These are phyloP conservation scores for Megaceryle alcyon DNA, from an alignment of 2,797 vertebrate species.

Conservation along the genomic window DNA sequence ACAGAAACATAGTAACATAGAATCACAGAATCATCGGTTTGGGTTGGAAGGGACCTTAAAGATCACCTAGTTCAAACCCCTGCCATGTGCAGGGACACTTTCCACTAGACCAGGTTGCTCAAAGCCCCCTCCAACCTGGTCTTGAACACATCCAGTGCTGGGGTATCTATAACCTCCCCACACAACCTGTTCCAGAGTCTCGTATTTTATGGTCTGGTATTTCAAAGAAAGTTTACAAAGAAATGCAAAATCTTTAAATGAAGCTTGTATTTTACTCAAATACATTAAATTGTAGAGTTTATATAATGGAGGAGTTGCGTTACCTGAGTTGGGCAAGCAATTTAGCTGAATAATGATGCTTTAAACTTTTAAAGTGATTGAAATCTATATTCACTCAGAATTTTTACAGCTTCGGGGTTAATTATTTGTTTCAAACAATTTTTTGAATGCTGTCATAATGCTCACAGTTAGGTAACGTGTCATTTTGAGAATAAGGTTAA, in stretches of 20 bases:
- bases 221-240: not conserved
- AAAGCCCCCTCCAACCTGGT: too few species aligned
- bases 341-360: not conserved
- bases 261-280: not conserved
- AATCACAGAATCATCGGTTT: too few species aligned
- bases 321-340: not conserved
- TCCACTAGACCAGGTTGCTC: too few species aligned
- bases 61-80: too few species aligned
- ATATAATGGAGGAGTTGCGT: not conserved
- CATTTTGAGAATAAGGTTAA: not conserved
- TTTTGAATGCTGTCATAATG: not conserved
- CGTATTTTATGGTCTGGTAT: not conserved
- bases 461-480: not conserved
- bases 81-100: too few species aligned
- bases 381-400: not conserved
- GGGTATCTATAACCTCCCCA: too few species aligned
- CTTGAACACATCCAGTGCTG: too few species aligned
- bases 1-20: not conserved
- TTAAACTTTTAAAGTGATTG: not conserved
- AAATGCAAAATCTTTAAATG: not conserved
- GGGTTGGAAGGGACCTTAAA: too few species aligned
- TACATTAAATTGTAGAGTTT: not conserved
- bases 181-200: too few species aligned
- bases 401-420: not conserved
- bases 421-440: not conserved